phyloP scores from a whole-genome alignment of 2,797 vertebrate species.

The Pempheris klunzingeri region DNA sequence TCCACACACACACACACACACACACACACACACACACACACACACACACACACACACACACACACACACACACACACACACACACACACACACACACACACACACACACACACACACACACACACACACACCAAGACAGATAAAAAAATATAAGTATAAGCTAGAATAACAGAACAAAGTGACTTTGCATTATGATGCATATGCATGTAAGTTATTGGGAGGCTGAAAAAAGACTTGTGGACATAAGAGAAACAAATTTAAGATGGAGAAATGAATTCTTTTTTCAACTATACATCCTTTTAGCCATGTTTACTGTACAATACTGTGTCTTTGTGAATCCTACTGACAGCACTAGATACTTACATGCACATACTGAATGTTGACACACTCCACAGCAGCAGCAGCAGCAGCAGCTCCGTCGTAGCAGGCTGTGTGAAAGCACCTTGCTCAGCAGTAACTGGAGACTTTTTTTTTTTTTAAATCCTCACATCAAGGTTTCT shows the following conservation, averaged over 20 bases:
- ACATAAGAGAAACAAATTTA: constrained; percentile 29
- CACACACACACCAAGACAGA: constrained; percentile 40
- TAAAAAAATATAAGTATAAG: constrained; percentile 28
- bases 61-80: constrained; percentile 36
- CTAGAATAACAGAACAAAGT: constrained; percentile 35
- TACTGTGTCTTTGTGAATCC: background rate
- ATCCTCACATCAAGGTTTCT: background rate
- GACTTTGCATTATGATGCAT: constrained; percentile 24
- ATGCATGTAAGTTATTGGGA: constrained; percentile 15
- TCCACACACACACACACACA: constrained; percentile 32
- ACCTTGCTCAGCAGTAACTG: background rate
- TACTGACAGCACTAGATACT: background rate
- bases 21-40: constrained; percentile 35
- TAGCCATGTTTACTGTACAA: constrained; percentile 9
- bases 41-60: constrained; percentile 34
- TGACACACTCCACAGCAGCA: background rate
- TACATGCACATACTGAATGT: background rate
- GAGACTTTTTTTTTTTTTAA: too few species aligned
- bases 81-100: constrained; percentile 35
- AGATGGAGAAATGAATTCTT: constrained; percentile 13
- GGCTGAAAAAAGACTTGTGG: constrained; percentile 8
- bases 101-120: constrained; percentile 34
- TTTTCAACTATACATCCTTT: constrained; percentile 15
- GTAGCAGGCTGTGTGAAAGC: background rate
- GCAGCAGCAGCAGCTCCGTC: background rate